phyloP scores from a whole-genome alignment of 2,888 invertebrate genomes.

The Andrena fulva region DNA sequence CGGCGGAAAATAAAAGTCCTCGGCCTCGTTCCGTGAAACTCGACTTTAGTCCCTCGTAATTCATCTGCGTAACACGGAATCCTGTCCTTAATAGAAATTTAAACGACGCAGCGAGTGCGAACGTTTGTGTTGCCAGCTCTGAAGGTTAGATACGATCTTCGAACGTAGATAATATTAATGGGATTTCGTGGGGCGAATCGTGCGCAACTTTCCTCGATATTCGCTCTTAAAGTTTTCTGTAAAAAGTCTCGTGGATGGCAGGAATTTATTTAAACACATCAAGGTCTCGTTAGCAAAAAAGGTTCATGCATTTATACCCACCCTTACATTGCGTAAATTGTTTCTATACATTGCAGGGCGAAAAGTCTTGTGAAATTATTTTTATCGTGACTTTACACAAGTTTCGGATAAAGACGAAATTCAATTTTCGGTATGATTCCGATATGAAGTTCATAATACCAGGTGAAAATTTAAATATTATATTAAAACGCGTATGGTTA shows the following conservation, averaged over 20 bases:
- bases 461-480: too few relatives aligned
- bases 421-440: too few relatives aligned
- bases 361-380: background rate
- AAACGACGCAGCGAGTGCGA: conserved; percentile 27
- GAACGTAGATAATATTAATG: conserved; percentile 35
- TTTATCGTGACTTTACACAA: background rate
- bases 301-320: background rate
- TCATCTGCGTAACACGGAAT: conserved; percentile 42
- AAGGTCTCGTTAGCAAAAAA: background rate
- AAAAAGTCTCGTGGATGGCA: background rate
- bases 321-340: background rate
- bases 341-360: background rate
- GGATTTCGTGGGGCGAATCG: conserved; percentile 20
- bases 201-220: conserved; percentile 14
- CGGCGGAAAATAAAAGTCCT: conserved; percentile 39
- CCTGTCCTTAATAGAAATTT: conserved; percentile 55
- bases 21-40: conserved; percentile 36
- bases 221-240: background rate
- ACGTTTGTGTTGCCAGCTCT: conserved; percentile 10
- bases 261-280: background rate
- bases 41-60: conserved; percentile 37
- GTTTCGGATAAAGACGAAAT: too few relatives aligned
- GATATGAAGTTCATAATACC: too few relatives aligned
- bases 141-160: conserved; percentile 26
- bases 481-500: background rate